Conservation (phyloP, 2,113 vertebrate genomes). For the Nycticebus coucang region DNA sequence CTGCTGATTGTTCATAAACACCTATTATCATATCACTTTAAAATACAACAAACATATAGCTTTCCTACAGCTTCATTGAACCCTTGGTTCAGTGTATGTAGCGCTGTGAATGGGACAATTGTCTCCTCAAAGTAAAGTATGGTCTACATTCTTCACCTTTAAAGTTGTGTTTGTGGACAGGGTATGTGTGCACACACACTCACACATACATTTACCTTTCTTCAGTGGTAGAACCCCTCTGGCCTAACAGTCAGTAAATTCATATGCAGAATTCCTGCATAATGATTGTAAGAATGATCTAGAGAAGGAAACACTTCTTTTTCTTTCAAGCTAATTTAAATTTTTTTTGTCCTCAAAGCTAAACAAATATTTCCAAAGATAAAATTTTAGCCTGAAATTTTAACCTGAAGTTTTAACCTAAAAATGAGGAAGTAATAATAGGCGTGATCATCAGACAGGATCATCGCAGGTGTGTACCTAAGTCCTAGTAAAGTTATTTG, state of each 20-base stretch:
- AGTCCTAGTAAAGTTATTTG: background rate
- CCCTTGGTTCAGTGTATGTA: background rate
- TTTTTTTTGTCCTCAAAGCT: background rate
- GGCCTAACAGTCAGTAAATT: background rate
- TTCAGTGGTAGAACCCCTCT: background rate
- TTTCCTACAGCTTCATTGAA: background rate
- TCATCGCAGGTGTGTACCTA: background rate
- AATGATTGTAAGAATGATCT: background rate
- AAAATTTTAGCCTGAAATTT: background rate
- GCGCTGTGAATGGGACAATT: background rate
- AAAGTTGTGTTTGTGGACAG: background rate
- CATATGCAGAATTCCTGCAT: background rate
- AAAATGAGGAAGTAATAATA: background rate
- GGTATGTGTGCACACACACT: background rate
- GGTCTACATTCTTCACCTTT: constrained; percentile 6
- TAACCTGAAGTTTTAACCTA: background rate
- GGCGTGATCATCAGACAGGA: background rate
- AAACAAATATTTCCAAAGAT: background rate
- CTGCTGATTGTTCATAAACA: background rate
- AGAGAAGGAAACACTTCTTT: background rate
- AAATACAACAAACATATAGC: background rate
- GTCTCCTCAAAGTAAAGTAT: background rate
- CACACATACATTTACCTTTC: background rate
- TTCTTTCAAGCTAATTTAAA: background rate
- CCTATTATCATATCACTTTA: background rate